Base-by-base conservation (phyloP, 2,888 invertebrate species). In the Drosophila antonietae region DNA sequence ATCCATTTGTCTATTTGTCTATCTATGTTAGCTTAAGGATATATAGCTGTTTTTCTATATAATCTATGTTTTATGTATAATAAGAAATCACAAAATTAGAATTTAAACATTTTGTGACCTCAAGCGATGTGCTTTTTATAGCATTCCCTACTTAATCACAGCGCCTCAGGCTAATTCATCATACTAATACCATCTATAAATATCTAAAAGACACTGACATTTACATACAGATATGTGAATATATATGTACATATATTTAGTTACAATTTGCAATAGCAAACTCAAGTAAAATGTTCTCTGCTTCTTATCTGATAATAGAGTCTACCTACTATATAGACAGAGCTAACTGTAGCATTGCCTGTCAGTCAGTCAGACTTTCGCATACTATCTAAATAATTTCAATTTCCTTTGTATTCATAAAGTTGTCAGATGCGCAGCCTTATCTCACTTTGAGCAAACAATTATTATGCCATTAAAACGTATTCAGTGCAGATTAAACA, bases 391-490 rank as follows among this genome's bases (percentile, higher is more conserved):
- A 73, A 77, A 73, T 64, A 77, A 64, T 67, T 61, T 49, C 55
- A 52, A 55, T 57, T 63, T 53, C 18, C 56, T 49, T 41, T 35
- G 37, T 57, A 37, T 28, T 52, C 31, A 59, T 23, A 60, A 61
- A 53, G 57, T 58, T 75, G 73, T 59, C 76, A 59, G 60, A 69
- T 73, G 87, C 87, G 84, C 82, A 81, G 60, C 60, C 66, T 84
- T 84, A 84, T 84, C 87, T 18, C 49, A 12, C 63, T 47, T 41
- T 0, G 23, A 52, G 66, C 78, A 84, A 83, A 87, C 84, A 87
- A 80, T 83, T 81, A 83, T 68, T 68, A 53, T 68, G 81, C 68
- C 69, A 87, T 84, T 82, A 75, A 82, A 82, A 69, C 84, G 78
- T 84, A 76, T 73, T 76, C 62, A 56, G 69, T 61, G 55, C 67